Conservation (phyloP, 2,797 vertebrate genomes). For the Cryptoprocta ferox region DNA sequence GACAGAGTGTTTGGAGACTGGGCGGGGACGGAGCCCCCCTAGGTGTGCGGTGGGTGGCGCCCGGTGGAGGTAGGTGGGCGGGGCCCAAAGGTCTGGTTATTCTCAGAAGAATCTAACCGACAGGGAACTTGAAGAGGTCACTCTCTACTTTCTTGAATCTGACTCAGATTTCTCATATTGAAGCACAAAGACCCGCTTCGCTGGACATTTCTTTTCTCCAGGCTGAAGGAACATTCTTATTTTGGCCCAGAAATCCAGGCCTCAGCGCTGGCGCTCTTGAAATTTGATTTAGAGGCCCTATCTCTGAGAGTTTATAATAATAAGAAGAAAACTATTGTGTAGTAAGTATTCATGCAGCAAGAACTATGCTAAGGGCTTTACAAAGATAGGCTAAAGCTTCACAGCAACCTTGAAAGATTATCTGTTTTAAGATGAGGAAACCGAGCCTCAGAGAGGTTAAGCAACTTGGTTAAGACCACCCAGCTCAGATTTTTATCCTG, state of each 20-base stretch:
- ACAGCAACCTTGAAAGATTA: neutral
- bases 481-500: neutral
- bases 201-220: neutral
- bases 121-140: neutral
- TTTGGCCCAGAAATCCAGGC: neutral
- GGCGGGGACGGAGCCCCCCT: neutral
- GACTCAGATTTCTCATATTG: slow-evolving; percentile 18
- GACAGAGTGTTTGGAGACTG: neutral
- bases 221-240: neutral
- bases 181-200: neutral
- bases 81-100: neutral
- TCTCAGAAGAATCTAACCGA: neutral
- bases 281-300: neutral
- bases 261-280: neutral
- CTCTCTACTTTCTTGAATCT: neutral
- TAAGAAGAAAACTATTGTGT: neutral
- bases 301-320: neutral
- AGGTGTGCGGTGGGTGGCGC: neutral
- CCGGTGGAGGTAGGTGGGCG: neutral
- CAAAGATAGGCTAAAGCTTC: neutral
- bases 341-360: neutral
- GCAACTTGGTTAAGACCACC: neutral
- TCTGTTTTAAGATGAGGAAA: slow-evolving; percentile 15
- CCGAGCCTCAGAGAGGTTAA: neutral
- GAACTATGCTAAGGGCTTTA: slow-evolving; percentile 7